Evolutionary conservation across 2,888 invertebrate genomes (phyloP), one percentile per base, ranked within the genome.

Genomic region (Hymenopus coronatus): DNA sequence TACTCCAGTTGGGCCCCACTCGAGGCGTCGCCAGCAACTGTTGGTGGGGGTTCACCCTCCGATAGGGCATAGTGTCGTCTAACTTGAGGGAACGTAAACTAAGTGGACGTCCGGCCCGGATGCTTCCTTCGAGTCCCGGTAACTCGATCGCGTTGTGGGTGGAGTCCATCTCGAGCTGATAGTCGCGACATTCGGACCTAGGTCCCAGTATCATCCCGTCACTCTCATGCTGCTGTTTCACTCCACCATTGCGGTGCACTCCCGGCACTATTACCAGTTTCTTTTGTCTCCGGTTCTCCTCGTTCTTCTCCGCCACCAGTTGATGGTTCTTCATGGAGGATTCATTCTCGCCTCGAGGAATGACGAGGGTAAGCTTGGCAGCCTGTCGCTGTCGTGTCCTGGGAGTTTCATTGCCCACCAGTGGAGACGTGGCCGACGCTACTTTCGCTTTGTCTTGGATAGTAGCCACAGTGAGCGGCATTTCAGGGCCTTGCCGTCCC

Each of bases 1-100:
- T 84, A 20, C 88, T 88, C 88, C 88, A 88, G 8, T 83, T 46
- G 93, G 92, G 92, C 94, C 93, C 90, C 94, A 93, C 82, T 88
- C 89, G 84, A n/a, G 83, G n/a, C 14, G 28, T 33, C 25, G 28
- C 46, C 33, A 82, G 84, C 40, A 28, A 83, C 28, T 85, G 86
- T 27, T 46, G 83, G n/a, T 81, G 84, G 33, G 87, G 70, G n/a
- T 81, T 33, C 40, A 28, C 28, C 14, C 84, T 82, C 20, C 88
- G 84, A 27, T 30, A 70, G 46, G 25, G 70, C 84, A 40, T 20
- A 20, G 87, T 14, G 28, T 28, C 89, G 12, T 82, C 82, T 28
- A 82, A 30, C 88, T 88, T 89, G n/a, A 90, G 90, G 28, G 89
- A 89, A 83, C 89, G 54, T 20, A 89, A 82, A 30, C 90, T 90